Percentiles rank a stretch among this genome's conserved stretches.
These are phyloP conservation scores for Oreocharis arfaki DNA, from an alignment of 2,113 vertebrate species.

Conservation along the genomic window DNA sequence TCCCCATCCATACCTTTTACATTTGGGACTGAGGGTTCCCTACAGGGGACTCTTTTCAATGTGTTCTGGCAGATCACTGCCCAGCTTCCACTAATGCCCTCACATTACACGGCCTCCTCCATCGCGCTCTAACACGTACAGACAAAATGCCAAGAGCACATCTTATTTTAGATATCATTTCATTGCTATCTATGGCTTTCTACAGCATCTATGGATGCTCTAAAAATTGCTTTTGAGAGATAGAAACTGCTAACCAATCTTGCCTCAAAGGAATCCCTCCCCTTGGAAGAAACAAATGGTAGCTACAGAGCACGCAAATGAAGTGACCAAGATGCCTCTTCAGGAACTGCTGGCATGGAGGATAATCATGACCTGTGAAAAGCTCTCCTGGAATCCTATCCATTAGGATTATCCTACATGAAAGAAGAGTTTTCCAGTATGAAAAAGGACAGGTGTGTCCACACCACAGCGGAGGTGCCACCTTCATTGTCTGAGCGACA, in stretches of 20 bases:
- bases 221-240: not conserved
- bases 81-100: not conserved
- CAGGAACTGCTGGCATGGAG: not conserved
- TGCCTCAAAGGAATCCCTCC: not conserved
- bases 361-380: conserved; percentile 49
- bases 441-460: conserved; percentile 59
- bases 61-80: not conserved
- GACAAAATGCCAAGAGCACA: not conserved
- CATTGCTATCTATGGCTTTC: not conserved
- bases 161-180: not conserved
- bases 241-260: not conserved
- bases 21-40: not conserved
- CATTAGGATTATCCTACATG: conserved; percentile 51
- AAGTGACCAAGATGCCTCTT: not conserved
- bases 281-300: not conserved
- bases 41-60: not conserved
- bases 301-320: not conserved
- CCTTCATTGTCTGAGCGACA: conserved; percentile 34
- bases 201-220: not conserved
- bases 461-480: conserved; percentile 11
- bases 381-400: conserved; percentile 55
- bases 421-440: conserved; percentile 46
- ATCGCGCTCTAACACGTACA: not conserved
- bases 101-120: not conserved
- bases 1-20: not conserved